These are phyloP conservation scores for Thumatha senex DNA, from an alignment of 2,888 invertebrate species.

Conservation along the genomic window DNA sequence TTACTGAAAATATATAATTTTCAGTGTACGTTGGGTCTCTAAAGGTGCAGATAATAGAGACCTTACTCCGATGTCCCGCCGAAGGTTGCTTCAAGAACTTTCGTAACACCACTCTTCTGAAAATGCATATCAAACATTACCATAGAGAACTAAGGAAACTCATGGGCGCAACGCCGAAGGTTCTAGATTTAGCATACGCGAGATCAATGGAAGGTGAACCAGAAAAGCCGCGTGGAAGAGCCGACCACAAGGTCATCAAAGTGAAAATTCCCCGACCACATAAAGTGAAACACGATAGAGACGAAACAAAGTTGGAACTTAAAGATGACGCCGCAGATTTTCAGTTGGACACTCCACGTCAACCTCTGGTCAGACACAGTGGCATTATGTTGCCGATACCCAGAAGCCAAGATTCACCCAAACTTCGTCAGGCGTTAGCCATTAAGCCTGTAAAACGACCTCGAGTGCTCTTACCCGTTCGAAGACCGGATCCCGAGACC, in stretches of 20 bases:
- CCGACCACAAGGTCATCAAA: slow-evolving; percentile 57
- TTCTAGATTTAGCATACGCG: slow-evolving; percentile 92
- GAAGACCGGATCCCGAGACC: slow-evolving; percentile 50
- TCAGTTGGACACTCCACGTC: slow-evolving; percentile 28
- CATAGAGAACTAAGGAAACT: slow-evolving; percentile 90
- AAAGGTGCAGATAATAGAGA: slow-evolving; percentile 88
- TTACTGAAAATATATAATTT: too few species aligned
- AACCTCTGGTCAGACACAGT: slow-evolving; percentile 35
- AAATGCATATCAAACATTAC: slow-evolving; percentile 98
- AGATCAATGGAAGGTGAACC: slow-evolving; percentile 77
- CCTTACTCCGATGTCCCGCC: slow-evolving; percentile 88
- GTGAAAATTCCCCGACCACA: slow-evolving; percentile 63
- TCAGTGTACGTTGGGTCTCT: slow-evolving; percentile 83
- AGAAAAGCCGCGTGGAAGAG: slow-evolving; percentile 27
- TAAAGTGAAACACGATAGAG: slow-evolving; percentile 35
- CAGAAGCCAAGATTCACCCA: slow-evolving; percentile 64
- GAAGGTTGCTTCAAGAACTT: slow-evolving; percentile 94
- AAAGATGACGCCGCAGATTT: slow-evolving; percentile 27
- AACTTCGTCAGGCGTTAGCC: slow-evolving; percentile 59
- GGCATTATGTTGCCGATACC: slow-evolving; percentile 26
- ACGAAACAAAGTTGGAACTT: slow-evolving; percentile 47
- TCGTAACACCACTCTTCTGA: slow-evolving; percentile 93
- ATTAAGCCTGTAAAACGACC: slow-evolving; percentile 68
- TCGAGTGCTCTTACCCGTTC: slow-evolving; percentile 64
- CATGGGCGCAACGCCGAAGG: slow-evolving; percentile 92